phyloP scores from a whole-genome alignment of 2,113 vertebrate species.

The Paedocypris sp. region DNA sequence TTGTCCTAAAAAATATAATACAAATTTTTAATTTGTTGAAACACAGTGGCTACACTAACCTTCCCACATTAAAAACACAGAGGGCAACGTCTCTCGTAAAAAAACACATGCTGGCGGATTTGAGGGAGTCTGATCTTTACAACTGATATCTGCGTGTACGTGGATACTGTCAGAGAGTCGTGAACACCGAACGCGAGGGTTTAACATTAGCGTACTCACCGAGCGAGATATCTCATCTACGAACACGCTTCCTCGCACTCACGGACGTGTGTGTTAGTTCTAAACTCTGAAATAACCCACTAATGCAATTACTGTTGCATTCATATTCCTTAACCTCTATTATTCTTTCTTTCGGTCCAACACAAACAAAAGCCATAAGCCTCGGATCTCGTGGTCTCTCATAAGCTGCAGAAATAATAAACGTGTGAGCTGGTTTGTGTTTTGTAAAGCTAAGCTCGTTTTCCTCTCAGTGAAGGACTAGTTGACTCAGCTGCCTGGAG shows the following conservation, averaged over 20 bases:
- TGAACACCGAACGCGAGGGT: not conserved
- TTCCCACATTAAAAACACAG: not conserved
- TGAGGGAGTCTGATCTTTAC: not conserved
- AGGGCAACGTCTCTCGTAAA: not conserved
- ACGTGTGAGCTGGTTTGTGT: not conserved
- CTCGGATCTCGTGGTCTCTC: not conserved
- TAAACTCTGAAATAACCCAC: not conserved
- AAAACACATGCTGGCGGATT: not conserved
- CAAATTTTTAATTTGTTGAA: no score
- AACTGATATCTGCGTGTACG: not conserved
- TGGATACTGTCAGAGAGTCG: not conserved
- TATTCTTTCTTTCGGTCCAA: not conserved
- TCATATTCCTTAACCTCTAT: not conserved
- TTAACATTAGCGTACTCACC: not conserved
- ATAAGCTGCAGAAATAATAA: constrained; percentile 1
- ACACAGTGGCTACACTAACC: not conserved
- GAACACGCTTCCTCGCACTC: not conserved
- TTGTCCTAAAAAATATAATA: no score
- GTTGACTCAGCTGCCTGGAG: constrained; percentile 55
- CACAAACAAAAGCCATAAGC: not conserved
- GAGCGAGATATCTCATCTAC: not conserved
- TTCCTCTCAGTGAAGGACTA: constrained; percentile 16
- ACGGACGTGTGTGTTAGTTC: not conserved
- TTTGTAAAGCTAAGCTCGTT: not conserved
- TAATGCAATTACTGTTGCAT: not conserved